Percentiles rank a stretch among this genome's conserved stretches.
Conservation (phyloP, 2,888 invertebrate genomes). For the Cryptus viduatorius region DNA sequence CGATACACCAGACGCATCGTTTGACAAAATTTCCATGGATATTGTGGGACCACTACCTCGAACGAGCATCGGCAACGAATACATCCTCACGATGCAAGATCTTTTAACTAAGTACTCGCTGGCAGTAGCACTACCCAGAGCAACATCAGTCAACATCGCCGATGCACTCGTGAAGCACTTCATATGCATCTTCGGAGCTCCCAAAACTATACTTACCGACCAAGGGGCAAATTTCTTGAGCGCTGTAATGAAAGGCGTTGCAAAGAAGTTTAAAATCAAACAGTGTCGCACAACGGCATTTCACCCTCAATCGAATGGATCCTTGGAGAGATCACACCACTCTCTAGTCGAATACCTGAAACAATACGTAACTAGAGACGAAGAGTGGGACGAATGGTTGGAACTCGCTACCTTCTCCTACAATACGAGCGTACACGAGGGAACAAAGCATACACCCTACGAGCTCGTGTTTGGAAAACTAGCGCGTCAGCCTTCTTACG, state of each 20-base stretch:
- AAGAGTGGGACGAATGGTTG: conserved; percentile 63
- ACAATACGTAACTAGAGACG: conserved; percentile 13
- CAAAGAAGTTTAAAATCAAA: conserved; percentile 57
- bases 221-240: conserved; percentile 40
- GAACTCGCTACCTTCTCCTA: conserved; percentile 48
- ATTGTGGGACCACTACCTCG: conserved; percentile 67
- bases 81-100: conserved; percentile 64
- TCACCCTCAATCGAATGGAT: conserved; percentile 64
- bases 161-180: conserved; percentile 52
- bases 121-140: conserved; percentile 57
- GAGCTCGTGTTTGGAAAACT: conserved; percentile 63
- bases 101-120: background rate
- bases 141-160: conserved; percentile 65
- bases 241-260: conserved; percentile 45
- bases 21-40: conserved; percentile 67
- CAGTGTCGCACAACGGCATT: conserved; percentile 56
- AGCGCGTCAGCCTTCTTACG: conserved; percentile 54
- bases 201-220: conserved; percentile 51
- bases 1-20: conserved; percentile 63
- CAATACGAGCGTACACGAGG: conserved; percentile 62
- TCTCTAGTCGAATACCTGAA: conserved; percentile 52
- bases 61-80: conserved; percentile 66
- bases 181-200: conserved; percentile 57
- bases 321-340: conserved; percentile 62
- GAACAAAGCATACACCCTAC: conserved; percentile 61